Base-by-base conservation (phyloP, 2,113 vertebrate species). In the Xiphophorus maculatus region DNA sequence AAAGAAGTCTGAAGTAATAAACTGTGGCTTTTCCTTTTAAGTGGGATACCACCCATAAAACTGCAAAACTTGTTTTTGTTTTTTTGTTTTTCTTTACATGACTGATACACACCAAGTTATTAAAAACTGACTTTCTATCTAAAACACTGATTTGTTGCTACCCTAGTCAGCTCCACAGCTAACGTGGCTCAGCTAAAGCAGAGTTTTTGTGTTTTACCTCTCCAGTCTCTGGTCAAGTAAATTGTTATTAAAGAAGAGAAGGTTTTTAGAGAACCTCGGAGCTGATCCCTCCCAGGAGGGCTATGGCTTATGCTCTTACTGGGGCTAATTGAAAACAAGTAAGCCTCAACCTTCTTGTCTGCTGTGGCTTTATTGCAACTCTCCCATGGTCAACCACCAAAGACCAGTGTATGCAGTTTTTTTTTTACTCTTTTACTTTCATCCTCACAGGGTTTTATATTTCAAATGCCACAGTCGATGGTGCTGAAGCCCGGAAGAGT, bases 401-500 rank as follows among this genome's bases (percentile, higher is more conserved):
- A 80, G 85, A 82, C 82, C 61, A 37, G 60, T n/a, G 76, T 74
- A 66, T 81, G 67, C 76, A 30, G 35, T 37, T 37, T 11, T 37
- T 35, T 37, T 37, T 37, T 37, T 37, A 11, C 8, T 35, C 77
- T 35, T 79, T 13, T 65, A 32, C 71, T 7, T 69, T 42, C n/a
- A 7, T 2, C 64, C 44, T 71, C 70, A 66, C 62, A 60, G 68
- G 73, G 42, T 77, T 92, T 78, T 29, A 73, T 74, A 35, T 82
- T 25, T 92, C 89, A 94, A 74, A 90, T 79, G 78, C 91, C 90
- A 89, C 98, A 99, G 87, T 89, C 88, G 69, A 96, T 66, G 27
- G 96, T 94, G 87, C 89, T 95, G 80, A 99, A 95, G 42, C 98
- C 98, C 0, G 97, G 97, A 69, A 99, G 94, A 54, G 96, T 96